Evolutionary conservation across 1,140 invertebrate genomes (phyloP), one percentile per base, ranked within the genome.

Genomic region (Oryzaephilus surinamensis): DNA sequence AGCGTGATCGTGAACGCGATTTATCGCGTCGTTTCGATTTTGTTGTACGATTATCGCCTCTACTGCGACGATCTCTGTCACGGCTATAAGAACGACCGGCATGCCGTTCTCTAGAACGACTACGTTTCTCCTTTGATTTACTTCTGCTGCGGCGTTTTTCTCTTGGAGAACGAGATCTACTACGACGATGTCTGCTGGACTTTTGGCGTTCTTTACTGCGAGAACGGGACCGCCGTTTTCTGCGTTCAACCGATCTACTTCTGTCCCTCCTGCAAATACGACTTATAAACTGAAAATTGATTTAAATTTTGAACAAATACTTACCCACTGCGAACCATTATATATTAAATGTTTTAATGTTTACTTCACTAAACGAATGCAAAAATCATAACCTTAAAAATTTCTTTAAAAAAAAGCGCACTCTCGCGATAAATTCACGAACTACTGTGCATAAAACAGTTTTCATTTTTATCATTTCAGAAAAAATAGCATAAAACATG

Each of bases 151-250:
- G 23, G 11, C 23, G 23, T 8, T 24, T 11, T 6, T 28, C 63
- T 56, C 7, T 56, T 50, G n/a, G 62, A 57, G 1, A n/a, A n/a
- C 62, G 45, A 40, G 65, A 64, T 32, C 63, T 59, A 4, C 64
- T 63, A 20, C 63, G 54, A 7, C 60, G 38, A 46, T 63, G 57
- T 32, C 69, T 64, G 4, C 64, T 67, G 10, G 64, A 62, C 43
- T 67, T 69, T 2, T 65, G 62, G 28, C 42, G 57, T 21, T 69
- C 63, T 27, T 73, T 65, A 12, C 77, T 76, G 44, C 74, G 66
- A 47, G 77, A 79, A 36, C 76, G 64, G 6, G 77, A 78, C 11
- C 77, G 61, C 2, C 74, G 69, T 18, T 75, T 65, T 47, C 76
- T 74, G 37, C 77, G 64, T 43, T 79, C 74, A 14, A 72, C 72